Base-by-base conservation (phyloP, 92 coral and sea anemone species). In the Virgularia gustaviana region DNA sequence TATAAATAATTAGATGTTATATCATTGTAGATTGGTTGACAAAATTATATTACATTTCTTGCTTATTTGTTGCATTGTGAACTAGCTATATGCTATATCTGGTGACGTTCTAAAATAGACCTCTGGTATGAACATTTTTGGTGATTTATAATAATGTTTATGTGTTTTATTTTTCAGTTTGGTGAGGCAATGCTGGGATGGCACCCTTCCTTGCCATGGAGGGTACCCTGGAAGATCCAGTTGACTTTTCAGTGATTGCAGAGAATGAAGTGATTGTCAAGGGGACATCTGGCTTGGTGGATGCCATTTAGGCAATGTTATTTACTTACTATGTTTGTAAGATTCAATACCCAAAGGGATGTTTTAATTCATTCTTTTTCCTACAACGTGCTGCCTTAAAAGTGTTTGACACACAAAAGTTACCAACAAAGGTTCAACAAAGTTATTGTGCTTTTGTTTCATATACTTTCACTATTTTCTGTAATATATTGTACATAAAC, bases 201-300 rank as follows among this genome's bases (percentile, higher is more conserved):
- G 38, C 70, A 16, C 70, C 70, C 24, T 62, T 62, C 22, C 12
- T 62, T 9, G 37, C 33, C 12, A 9, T 62, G 13, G 37, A 33
- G 43, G 70, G 70, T 25, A 9, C 70, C 9, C 20, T 62, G 13
- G 42, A n/a, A 15, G 15, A 62, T 22, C 70, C 70, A 13, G 49
- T 24, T 22, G 43, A 62, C 9, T 18, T 62, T 22, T 1, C 43
- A 43, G 33, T 62, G 24, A 45, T 36, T 2, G 70, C 70, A 22
- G 70, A 62, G 22, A 36, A 31, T 10, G 11, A 24, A 33, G 15
- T 62, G 9, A 25, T 60, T 16, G 9, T 20, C 15, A 60, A 60
- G 45, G 43, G 18, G 61, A 19, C 68, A 60, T 25, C 42, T 60
- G 43, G 68, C 5, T 20, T 60, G 6, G 42, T 60, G 43, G 68